Percentiles rank a stretch among this genome's conserved stretches.
phyloP scores from a whole-genome alignment of 2,113 vertebrate species.

The cat (Felis catus) region F.catus_Fca126_mat1.0 CM031419.1:164367501-164368000 shows the following conservation, averaged over 20 bases:
- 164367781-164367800: slow-evolving; percentile 34
- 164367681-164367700: not conserved
- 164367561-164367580: not conserved
- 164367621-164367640: slow-evolving; percentile 21
- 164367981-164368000: too few relatives aligned
- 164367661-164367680: not conserved
- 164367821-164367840: slow-evolving; percentile 17
- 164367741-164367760: not conserved
- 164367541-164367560: not conserved
- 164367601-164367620: not conserved
- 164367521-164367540: not conserved
- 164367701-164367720: not conserved
- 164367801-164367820: not conserved
- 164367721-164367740: not conserved
- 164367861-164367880: not conserved
- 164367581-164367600: not conserved
- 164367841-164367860: not conserved
- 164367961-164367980: not conserved
- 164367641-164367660: not conserved
- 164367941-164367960: not conserved
- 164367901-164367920: slow-evolving; percentile 6
- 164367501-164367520: not conserved
- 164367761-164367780: not conserved
- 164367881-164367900: not conserved
- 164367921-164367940: not conserved